Conservation (phyloP, 2,888 invertebrate species). For the Drosophila limbata region DNA sequence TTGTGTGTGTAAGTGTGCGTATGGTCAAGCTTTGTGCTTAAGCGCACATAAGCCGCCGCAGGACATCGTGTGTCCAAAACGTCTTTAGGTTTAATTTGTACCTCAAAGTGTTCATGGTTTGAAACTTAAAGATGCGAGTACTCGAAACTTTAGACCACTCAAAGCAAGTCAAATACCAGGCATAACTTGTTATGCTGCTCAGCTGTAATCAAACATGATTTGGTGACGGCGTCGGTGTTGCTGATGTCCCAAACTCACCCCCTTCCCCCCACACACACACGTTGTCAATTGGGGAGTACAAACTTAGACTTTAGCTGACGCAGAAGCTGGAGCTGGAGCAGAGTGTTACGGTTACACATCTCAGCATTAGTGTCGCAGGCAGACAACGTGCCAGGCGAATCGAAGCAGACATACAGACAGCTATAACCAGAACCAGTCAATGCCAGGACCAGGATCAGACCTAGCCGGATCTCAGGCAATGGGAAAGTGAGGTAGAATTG, state of each 20-base stretch:
- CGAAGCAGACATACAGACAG: conserved; percentile 50
- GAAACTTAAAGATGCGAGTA: conserved; percentile 61
- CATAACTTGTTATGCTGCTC: conserved; percentile 74
- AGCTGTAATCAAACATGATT: conserved; percentile 80
- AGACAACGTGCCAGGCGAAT: conserved; percentile 76
- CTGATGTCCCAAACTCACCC: not conserved
- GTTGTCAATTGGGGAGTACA: conserved; percentile 43
- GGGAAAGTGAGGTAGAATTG: not conserved
- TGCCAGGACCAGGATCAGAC: conserved; percentile 46
- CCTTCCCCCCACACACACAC: not conserved
- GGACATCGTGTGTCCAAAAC: conserved; percentile 65
- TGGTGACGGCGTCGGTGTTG: conserved; percentile 36
- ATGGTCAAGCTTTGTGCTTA: conserved; percentile 78
- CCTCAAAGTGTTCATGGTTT: conserved; percentile 40
- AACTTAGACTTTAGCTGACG: conserved; percentile 36
- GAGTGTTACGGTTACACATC: conserved; percentile 67
- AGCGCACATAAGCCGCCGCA: conserved; percentile 79
- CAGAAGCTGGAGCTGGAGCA: conserved; percentile 2
- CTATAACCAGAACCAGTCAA: conserved; percentile 62
- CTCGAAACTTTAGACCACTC: conserved; percentile 29
- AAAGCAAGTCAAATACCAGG: conserved; percentile 30
- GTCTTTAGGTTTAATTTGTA: conserved; percentile 70
- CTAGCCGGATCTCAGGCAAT: conserved; percentile 2
- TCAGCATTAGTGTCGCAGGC: conserved; percentile 76
- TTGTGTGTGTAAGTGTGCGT: conserved; percentile 35